Evolutionary conservation across 2,888 invertebrate genomes (phyloP), one percentile per base, ranked within the genome.

Genomic region (Lasioglossum leucozonium): DNA sequence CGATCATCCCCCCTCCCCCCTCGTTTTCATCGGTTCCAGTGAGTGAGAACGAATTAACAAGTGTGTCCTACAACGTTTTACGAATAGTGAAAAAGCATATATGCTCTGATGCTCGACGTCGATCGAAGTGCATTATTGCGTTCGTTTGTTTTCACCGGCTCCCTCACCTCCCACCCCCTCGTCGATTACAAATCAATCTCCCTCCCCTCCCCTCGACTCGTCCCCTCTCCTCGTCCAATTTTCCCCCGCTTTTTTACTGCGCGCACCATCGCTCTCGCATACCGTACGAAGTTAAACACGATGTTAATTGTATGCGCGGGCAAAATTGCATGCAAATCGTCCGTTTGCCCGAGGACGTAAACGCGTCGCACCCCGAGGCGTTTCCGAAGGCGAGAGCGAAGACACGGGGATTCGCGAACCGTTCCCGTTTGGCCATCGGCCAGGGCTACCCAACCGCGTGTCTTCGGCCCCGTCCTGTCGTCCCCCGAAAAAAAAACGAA

Each of bases 221-320:
- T 72, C 77, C 74, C 82, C 74, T 58, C 44, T 72, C 81, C 77
- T 83, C 58, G 82, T 86, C 84, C 86, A 81, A 47, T 82, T 55
- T n/a, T 86, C 62, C 81, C 88, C 85, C 87, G 90, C 90, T 90
- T 91, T 90, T 89, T 89, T 90, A 91, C 81, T 87, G 90, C 90
- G 87, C 86, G 89, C 90, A 84, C 82, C 83, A 82, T 86, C 75
- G 77, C 76, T 77, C 87, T 84, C 86, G 85, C 81, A 87, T 89
- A 81, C 81, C 78, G 81, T 74, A 62, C n/a, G 67, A 67, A 69
- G n/a, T 69, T 73, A 77, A 86, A 80, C 81, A 79, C 79, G 78
- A 84, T 83, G 81, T 72, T 87, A 69, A 87, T 88, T 80, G 82
- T 90, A 83, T 82, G 88, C 90, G 90, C 85, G 65, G 65, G 89